Conservation (phyloP, 2,113 vertebrate genomes). For the Zosterops pallidus region DNA sequence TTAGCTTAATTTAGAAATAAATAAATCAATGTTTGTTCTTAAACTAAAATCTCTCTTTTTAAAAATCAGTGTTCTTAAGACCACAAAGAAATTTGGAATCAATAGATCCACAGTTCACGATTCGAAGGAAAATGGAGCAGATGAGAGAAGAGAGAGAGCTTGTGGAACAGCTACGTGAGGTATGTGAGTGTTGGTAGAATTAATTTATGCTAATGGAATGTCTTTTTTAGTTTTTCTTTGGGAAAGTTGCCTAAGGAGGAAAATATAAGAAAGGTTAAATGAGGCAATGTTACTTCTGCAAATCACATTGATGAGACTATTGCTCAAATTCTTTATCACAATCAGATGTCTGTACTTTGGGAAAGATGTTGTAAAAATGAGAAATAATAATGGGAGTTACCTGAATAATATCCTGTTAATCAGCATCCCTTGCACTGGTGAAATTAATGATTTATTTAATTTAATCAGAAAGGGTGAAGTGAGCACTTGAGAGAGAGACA, state of each 20-base stretch:
- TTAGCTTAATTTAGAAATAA: background rate
- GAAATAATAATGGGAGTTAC: background rate
- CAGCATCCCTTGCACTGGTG: background rate
- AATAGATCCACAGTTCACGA: conserved; percentile 92
- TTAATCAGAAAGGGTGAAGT: background rate
- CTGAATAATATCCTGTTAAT: background rate
- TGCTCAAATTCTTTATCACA: background rate
- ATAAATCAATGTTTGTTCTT: background rate
- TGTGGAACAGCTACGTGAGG: conserved; percentile 85
- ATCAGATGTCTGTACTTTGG: background rate
- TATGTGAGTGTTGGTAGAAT: conserved; percentile 42
- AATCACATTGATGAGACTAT: background rate
- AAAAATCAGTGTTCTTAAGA: conserved; percentile 84
- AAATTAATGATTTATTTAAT: background rate
- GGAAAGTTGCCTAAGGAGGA: background rate
- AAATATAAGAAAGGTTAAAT: background rate
- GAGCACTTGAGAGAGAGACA: background rate
- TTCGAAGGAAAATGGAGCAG: conserved; percentile 95
- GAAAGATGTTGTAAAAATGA: background rate
- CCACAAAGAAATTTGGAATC: conserved; percentile 90
- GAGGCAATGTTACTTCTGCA: background rate
- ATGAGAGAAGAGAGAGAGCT: conserved; percentile 84
- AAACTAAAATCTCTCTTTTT: background rate
- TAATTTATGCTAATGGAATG: background rate
- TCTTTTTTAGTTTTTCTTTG: background rate